Percentiles rank a stretch among this genome's conserved stretches.
phyloP scores from a whole-genome alignment of 1,140 invertebrate genomes.

The Plectrocnemia conspersa region DNA sequence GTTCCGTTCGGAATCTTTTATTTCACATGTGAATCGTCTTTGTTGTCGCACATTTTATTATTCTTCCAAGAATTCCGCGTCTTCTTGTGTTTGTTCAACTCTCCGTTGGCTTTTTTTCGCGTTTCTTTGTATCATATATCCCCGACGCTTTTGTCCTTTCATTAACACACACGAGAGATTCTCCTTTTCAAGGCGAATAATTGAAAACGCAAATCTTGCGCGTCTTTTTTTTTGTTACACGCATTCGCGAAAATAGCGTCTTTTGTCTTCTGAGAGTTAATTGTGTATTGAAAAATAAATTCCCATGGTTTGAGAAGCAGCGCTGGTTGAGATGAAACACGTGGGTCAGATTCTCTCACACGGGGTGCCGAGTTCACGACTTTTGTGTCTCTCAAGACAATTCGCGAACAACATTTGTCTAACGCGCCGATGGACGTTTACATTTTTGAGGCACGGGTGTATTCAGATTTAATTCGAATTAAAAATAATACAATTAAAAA shows the following conservation, averaged over 20 bases:
- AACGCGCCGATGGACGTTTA: constrained; percentile 20
- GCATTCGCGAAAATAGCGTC: not conserved
- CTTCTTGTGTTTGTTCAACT: constrained; percentile 18
- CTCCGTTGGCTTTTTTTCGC: not conserved
- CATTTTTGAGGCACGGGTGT: constrained; percentile 12
- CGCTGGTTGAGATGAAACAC: constrained; percentile 9
- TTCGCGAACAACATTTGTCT: constrained; percentile 28
- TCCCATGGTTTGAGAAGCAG: constrained; percentile 13
- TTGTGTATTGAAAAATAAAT: constrained; percentile 7
- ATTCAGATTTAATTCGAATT: too few species aligned
- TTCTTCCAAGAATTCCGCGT: constrained; percentile 16
- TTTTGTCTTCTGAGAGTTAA: constrained; percentile 1
- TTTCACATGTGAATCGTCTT: constrained; percentile 29
- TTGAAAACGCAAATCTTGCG: not conserved
- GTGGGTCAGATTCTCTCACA: constrained; percentile 16
- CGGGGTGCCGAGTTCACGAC: constrained; percentile 21
- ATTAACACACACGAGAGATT: constrained; percentile 1
- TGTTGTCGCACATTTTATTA: constrained; percentile 18
- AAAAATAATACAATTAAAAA: too few species aligned
- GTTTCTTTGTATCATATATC: constrained; percentile 3
- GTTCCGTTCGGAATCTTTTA: constrained; percentile 23
- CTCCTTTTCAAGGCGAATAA: too few species aligned
- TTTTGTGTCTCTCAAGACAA: constrained; percentile 26
- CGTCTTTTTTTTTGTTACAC: constrained; percentile 3
- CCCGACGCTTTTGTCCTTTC: not conserved